Evolutionary conservation across 2,888 invertebrate genomes (phyloP), one percentile per base, ranked within the genome.

Genomic region (Latrodectus elegans): DNA sequence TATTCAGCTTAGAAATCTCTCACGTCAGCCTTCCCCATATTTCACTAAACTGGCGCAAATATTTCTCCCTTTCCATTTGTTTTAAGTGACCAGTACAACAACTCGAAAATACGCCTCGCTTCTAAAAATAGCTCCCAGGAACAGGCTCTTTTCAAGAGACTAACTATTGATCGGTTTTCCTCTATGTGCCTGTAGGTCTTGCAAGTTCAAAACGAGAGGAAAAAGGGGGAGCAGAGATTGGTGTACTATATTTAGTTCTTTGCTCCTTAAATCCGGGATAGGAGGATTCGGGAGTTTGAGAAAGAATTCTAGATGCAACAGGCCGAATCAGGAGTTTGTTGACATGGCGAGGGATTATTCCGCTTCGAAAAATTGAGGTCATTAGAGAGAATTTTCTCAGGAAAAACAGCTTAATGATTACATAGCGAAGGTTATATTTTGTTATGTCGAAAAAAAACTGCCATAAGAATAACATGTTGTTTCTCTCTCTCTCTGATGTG

Each of bases 71-170:
- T 14, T 15, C 12, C 55, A 6, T 14, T 55, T 11, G 55, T 55
- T 55, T 55, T 55, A 76, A 77, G 67, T 68, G 75, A 22, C 65
- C 26, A 77, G 67, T 68, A 77, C 67, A 77, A 77, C 68, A 53
- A 26, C n/a, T 22, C 11, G 15, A 15, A 77, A 77, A 77, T 67
- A 52, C 67, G 38, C 51, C 67, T 22, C n/a, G 68, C 53, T 77
- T 77, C 77, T 77, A 77, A 67, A 77, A 77, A 77, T 77, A 77
- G 77, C 77, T 17, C 12, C 22, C 9, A 51, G 17, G 51, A 64
- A 38, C 49, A 64, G 51, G 67, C 17, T 14, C 38, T 52, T 55
- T 55, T 15, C 15, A 15, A 55, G 38, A n/a, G 26, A 51, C 17
- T 53, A 52, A 17, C n/a, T 52, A 77, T 77, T 65, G 77, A 77